Conservation (phyloP, 2,797 vertebrate genomes). For the Muraenolepis orangiensis region DNA sequence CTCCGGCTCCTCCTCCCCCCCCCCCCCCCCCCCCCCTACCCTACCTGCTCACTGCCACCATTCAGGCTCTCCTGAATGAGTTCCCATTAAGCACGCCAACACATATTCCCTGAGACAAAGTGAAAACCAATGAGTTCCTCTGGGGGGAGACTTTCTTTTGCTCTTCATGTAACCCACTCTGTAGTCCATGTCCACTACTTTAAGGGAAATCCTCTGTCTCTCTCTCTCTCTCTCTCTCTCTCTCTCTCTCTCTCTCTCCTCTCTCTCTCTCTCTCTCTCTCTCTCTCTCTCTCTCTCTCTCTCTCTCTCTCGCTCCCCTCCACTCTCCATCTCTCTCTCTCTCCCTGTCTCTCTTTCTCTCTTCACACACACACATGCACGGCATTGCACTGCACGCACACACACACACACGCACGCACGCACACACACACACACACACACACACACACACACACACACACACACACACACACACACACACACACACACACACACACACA, state of each 20-base stretch:
- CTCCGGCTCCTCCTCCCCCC: constrained; percentile 6
- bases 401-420: too few species aligned
- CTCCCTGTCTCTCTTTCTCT: too few species aligned
- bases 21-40: constrained; percentile 21
- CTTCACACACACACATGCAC: too few species aligned
- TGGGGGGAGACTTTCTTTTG: constrained; percentile 22
- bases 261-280: too few species aligned
- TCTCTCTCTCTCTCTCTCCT: too few species aligned
- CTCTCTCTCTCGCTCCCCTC: too few species aligned
- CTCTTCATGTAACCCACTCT: constrained; percentile 39
- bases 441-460: not conserved
- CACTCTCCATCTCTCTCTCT: too few species aligned
- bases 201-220: constrained; percentile 39
- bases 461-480: constrained; percentile 39
- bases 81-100: constrained; percentile 56
- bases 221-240: constrained; percentile 1
- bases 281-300: too few species aligned
- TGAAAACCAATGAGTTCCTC: constrained; percentile 56
- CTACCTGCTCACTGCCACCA: constrained; percentile 23
- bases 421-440: too few species aligned
- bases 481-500: not conserved
- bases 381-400: too few species aligned
- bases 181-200: constrained; percentile 35
- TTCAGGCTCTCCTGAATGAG: constrained; percentile 50
- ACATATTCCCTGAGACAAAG: constrained; percentile 48